Percentiles rank a stretch among this genome's conserved stretches.
Evolutionary conservation across 1,140 invertebrate species (phyloP).

Genomic region (Zelostemma sp.): DNA sequence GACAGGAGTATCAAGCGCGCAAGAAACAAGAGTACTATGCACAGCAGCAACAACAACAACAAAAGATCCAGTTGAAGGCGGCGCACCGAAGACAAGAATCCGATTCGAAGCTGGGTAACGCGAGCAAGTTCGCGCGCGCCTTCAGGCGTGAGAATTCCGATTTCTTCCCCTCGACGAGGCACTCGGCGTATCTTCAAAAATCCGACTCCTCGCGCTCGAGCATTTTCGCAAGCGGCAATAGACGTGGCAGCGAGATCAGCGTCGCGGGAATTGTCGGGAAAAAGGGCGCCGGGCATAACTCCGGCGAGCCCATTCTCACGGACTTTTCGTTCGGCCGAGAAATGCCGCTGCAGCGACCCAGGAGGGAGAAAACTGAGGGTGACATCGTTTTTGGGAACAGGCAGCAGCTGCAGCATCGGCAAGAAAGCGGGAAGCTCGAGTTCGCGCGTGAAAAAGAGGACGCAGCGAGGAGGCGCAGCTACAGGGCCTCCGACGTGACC

Average conservation of each 20-base stretch:
- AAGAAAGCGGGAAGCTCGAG: slow-evolving; percentile 61
- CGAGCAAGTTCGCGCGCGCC: slow-evolving; percentile 78
- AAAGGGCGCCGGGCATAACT: slow-evolving; percentile 60
- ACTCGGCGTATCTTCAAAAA: slow-evolving; percentile 79
- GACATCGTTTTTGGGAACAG: slow-evolving; percentile 81
- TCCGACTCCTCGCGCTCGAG: slow-evolving; percentile 70
- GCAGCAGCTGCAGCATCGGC: slow-evolving; percentile 40
- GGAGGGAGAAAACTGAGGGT: slow-evolving; percentile 88
- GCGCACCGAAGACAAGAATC: slow-evolving; percentile 74
- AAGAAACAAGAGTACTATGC: slow-evolving; percentile 51
- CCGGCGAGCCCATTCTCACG: slow-evolving; percentile 78
- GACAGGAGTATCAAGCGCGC: slow-evolving; percentile 48
- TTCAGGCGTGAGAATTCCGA: slow-evolving; percentile 86
- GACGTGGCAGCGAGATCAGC: slow-evolving; percentile 73
- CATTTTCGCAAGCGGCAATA: slow-evolving; percentile 75
- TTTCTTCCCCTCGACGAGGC: slow-evolving; percentile 81
- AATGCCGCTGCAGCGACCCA: slow-evolving; percentile 71
- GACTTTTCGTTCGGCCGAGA: slow-evolving; percentile 78
- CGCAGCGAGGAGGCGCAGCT: slow-evolving; percentile 66
- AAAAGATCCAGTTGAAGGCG: slow-evolving; percentile 63
- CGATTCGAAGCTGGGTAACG: slow-evolving; percentile 75
- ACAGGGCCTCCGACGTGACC: slow-evolving; percentile 65
- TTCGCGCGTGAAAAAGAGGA: slow-evolving; percentile 64
- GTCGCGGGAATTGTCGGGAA: slow-evolving; percentile 64
- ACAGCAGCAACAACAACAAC: slow-evolving; percentile 54